phyloP scores from a whole-genome alignment of 1,140 invertebrate species.

The Drosophila ercepeae region DNA sequence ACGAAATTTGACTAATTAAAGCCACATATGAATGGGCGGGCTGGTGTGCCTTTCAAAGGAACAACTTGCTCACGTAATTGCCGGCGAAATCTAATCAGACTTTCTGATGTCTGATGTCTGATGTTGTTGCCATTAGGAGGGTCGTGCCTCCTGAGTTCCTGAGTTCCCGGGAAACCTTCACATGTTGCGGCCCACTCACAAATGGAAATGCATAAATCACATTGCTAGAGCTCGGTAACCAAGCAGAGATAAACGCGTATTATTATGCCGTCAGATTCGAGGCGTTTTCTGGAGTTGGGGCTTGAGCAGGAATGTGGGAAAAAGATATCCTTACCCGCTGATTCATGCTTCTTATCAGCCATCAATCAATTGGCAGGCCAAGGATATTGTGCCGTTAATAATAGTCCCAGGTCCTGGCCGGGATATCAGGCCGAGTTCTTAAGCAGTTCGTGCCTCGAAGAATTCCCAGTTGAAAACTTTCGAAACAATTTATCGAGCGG shows the following conservation, averaged over 20 bases:
- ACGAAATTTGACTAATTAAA: slow-evolving; percentile 53
- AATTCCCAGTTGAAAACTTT: slow-evolving; percentile 28
- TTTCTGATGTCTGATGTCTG: slow-evolving; percentile 66
- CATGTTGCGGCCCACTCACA: slow-evolving; percentile 49
- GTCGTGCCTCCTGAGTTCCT: slow-evolving; percentile 30
- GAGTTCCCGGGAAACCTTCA: slow-evolving; percentile 28
- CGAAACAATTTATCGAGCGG: slow-evolving; percentile 63
- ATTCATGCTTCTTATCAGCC: slow-evolving; percentile 66
- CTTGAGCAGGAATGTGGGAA: background rate
- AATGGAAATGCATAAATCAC: slow-evolving; percentile 78
- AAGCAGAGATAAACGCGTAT: slow-evolving; percentile 78
- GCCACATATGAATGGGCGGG: slow-evolving; percentile 29
- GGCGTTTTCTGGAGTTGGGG: background rate
- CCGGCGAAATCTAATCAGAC: slow-evolving; percentile 70
- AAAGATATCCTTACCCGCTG: slow-evolving; percentile 25
- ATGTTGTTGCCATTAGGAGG: slow-evolving; percentile 57
- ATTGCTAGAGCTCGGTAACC: slow-evolving; percentile 73
- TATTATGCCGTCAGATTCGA: slow-evolving; percentile 67
- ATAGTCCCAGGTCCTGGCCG: slow-evolving; percentile 39
- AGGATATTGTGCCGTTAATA: slow-evolving; percentile 58
- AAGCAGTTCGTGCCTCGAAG: slow-evolving; percentile 13
- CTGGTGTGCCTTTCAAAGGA: slow-evolving; percentile 49
- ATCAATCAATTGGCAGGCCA: slow-evolving; percentile 71
- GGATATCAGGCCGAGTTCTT: slow-evolving; percentile 39
- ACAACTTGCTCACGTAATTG: slow-evolving; percentile 65